phyloP scores from a whole-genome alignment of 1,140 invertebrate species.

The Geopemphigus sp. region DNA sequence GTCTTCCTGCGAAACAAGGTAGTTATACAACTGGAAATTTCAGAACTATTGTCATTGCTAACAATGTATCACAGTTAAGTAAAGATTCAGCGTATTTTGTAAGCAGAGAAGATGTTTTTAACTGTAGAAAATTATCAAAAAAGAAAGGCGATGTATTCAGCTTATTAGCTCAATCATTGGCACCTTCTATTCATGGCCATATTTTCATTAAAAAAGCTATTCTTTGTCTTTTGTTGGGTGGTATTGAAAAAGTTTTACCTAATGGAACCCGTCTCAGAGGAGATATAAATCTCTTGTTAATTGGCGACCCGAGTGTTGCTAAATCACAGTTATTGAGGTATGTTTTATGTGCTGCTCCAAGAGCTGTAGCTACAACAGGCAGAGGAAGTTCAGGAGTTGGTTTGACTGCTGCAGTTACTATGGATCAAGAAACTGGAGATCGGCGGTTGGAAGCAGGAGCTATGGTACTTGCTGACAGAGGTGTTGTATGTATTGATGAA shows the following conservation, averaged over 20 bases:
- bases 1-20: constrained; percentile 89
- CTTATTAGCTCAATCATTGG: constrained; percentile 84
- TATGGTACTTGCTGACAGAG: constrained; percentile 98
- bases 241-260: constrained; percentile 90
- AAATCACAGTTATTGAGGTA: constrained; percentile 97
- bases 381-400: constrained; percentile 92
- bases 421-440: constrained; percentile 90
- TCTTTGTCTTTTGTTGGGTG: constrained; percentile 90
- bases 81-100: constrained; percentile 83
- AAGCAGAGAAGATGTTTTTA: constrained; percentile 81
- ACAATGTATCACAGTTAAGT: constrained; percentile 84
- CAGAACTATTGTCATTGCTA: constrained; percentile 91
- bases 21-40: constrained; percentile 93
- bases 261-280: constrained; percentile 96
- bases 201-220: constrained; percentile 96
- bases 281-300: constrained; percentile 95
- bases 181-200: constrained; percentile 97
- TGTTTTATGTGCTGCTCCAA: constrained; percentile 87
- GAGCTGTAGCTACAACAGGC: constrained; percentile 96
- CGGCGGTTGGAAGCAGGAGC: constrained; percentile 93
- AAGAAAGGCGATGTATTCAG: constrained; percentile 82
- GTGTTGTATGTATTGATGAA: constrained; percentile 99
- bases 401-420: constrained; percentile 96
- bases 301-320: constrained; percentile 98
- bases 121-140: constrained; percentile 84